phyloP scores from a whole-genome alignment of 2,888 invertebrate genomes.

The Gibbula magus region DNA sequence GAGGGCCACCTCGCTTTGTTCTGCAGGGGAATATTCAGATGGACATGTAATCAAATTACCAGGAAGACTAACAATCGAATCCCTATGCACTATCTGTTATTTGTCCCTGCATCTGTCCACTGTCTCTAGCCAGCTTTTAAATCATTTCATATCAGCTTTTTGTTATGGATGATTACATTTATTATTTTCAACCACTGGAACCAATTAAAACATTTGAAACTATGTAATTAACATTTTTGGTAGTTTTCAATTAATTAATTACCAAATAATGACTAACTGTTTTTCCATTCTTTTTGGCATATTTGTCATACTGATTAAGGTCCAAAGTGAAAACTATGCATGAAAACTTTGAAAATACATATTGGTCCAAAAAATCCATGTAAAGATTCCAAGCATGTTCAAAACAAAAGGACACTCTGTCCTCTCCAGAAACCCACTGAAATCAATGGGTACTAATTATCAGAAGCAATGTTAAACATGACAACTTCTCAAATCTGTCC shows the following conservation, averaged over 20 bases:
- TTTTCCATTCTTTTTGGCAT: background rate
- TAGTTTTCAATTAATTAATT: no score
- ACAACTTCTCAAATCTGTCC: no score
- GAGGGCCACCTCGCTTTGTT: constrained; percentile 10
- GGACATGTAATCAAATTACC: constrained; percentile 11
- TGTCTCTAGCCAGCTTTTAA: background rate
- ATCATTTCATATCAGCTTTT: background rate
- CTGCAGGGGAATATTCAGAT: constrained; percentile 5
- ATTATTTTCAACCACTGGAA: no score
- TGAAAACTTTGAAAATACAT: background rate
- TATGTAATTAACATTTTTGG: no score
- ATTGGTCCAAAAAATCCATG: background rate
- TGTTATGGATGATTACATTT: no score
- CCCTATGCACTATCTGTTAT: constrained; percentile 2
- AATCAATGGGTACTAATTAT: no score
- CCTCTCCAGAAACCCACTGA: no score
- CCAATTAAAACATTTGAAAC: no score
- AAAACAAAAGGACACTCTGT: background rate
- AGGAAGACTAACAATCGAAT: background rate
- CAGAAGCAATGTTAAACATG: no score
- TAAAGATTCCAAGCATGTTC: background rate
- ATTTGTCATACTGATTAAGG: background rate
- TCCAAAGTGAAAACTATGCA: no score
- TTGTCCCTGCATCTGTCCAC: constrained; percentile 9
- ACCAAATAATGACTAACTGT: no score